phyloP scores from a whole-genome alignment of 2,113 vertebrate genomes.

The Meriones unguiculatus region DNA sequence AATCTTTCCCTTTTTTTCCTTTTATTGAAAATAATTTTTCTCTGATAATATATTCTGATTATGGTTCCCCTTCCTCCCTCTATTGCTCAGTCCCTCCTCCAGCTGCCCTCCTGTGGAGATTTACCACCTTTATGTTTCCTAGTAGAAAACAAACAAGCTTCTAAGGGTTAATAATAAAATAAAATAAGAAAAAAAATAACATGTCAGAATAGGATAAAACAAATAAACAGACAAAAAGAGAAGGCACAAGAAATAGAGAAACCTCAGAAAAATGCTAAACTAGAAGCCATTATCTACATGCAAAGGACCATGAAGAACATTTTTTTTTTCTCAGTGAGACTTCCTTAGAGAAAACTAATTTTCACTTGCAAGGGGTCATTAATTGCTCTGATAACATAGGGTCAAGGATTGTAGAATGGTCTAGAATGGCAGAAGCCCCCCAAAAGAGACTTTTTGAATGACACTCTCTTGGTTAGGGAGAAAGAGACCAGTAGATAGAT shows the following conservation, averaged over 20 bases:
- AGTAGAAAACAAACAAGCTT: not conserved
- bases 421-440: constrained; percentile 75
- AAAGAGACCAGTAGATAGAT: constrained; percentile 96
- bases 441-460: constrained; percentile 91
- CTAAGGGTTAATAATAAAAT: not conserved
- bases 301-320: not conserved
- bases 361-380: not conserved
- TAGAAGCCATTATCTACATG: not conserved
- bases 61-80: not conserved
- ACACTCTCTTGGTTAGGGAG: constrained; percentile 90
- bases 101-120: too few species aligned
- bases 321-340: not conserved
- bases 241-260: not conserved
- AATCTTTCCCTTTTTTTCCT: not conserved
- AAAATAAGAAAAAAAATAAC: not conserved
- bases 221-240: not conserved
- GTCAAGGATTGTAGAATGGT: not conserved
- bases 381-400: not conserved
- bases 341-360: not conserved
- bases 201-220: not conserved
- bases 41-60: not conserved
- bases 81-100: too few species aligned
- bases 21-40: not conserved
- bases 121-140: not conserved
- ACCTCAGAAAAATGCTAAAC: not conserved